Evolutionary conservation across 2,888 invertebrate species (phyloP), one percentile per base, ranked within the genome.

Genomic region (Yponomeuta cagnagella): DNA sequence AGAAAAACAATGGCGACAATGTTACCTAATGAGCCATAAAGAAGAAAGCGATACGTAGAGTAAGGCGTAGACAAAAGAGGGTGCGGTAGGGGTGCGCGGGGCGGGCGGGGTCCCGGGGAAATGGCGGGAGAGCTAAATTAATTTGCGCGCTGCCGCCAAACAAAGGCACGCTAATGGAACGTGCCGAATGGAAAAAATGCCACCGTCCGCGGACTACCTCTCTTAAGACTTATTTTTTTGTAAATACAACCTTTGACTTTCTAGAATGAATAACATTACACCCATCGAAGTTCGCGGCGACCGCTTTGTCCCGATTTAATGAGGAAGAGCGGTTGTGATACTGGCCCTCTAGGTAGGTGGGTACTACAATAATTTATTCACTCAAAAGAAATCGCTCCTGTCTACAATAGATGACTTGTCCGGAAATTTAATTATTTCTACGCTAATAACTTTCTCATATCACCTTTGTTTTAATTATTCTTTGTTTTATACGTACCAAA

Each of bases 131-230:
- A 90, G 92, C 91, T 91, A 92, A 91, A 92, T 92, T 91, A 92
- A 92, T 92, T 91, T 92, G 92, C 91, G 91, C 92, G 89, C 92
- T 89, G 87, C 91, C 90, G 89, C 92, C 92, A 92, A 92, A 92
- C 92, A 92, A 92, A 91, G 92, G 91, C 91, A 86, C 91, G 92
- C 92, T 92, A 92, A 92, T 92, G 92, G 92, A 92, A 92, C 90
- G 90, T 91, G 91, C 87, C 91, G 91, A 92, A 92, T 91, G 89
- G 92, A 92, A 90, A 92, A 92, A 92, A 92, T 92, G 92, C 92
- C 92, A 91, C 91, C 92, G 92, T 90, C 90, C 92, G 90, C 89
- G 90, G 89, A 89, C 86, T 82, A 86, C 84, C 89, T 90, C 90
- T 89, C 86, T 82, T 86, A 84, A 84, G 89, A 88, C 90, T 89